Conservation (phyloP, 2,113 vertebrate genomes). For the Tylochromis polylepis region DNA sequence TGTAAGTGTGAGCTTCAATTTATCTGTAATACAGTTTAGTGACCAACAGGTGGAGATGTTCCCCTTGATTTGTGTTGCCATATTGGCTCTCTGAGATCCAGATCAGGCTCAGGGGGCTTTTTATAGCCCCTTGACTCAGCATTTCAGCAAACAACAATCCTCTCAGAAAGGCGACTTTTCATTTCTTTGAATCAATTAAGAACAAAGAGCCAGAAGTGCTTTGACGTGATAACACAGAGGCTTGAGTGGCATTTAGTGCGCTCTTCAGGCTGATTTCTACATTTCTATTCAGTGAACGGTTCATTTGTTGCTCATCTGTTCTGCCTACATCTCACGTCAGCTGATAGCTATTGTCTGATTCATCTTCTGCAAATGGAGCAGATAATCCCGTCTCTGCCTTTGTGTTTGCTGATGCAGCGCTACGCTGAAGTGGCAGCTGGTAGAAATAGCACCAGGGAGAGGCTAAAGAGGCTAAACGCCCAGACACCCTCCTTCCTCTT, state of each 20-base stretch:
- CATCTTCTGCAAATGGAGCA: constrained; percentile 16
- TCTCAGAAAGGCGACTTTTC: neutral
- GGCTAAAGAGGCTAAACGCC: neutral
- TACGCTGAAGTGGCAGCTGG: neutral
- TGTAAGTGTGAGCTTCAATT: neutral
- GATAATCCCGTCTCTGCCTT: neutral
- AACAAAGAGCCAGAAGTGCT: neutral
- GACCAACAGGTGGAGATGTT: constrained; percentile 15
- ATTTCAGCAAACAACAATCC: neutral
- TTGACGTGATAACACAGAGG: neutral
- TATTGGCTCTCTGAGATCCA: neutral
- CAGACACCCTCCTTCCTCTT: neutral
- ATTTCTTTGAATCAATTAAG: neutral
- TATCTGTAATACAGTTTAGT: neutral
- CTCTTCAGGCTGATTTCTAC: neutral
- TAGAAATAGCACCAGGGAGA: neutral
- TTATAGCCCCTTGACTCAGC: neutral
- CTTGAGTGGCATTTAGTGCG: neutral
- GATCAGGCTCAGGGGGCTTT: neutral
- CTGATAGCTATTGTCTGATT: constrained; percentile 11
- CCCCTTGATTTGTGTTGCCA: neutral
- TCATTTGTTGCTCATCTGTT: neutral
- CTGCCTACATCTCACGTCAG: neutral
- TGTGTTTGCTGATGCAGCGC: constrained; percentile 20
- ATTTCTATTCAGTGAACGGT: neutral